Evolutionary conservation across 2,113 vertebrate species (phyloP), one percentile per base, ranked within the genome.

Genomic region (Diadophis punctatus): DNA sequence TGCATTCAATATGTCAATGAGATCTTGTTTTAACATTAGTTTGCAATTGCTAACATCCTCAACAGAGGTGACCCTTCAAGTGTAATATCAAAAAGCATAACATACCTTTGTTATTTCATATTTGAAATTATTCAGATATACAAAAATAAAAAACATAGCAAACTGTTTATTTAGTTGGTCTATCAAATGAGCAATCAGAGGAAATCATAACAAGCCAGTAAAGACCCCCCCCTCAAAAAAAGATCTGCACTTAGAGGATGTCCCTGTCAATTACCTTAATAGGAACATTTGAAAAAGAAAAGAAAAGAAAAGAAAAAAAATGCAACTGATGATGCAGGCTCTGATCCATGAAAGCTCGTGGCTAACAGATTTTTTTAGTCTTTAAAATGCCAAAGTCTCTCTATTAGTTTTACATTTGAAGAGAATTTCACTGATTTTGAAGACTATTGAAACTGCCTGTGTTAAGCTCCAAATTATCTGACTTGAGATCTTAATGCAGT

Each of bases 41-140:
- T 68, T 93, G 86, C 93, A 93, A 60, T 93, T 52, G 18, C 68
- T 91, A 91, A 90, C 91, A 95, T 90, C 94, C 91, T 46, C 43
- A 23, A 93, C 0, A 93, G 88, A 90, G 43, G 23, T 89, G 85
- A 93, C 12, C 16, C 0, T 84, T 84, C 6, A 5, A 27, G 52
- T 0, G 0, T 48, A 90, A 93, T 4, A 86, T 91, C 10, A 80
- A 91, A 93, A 95, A 6, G 52, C 4, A 20, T 39, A 74, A 74
- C 68, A n/a, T 39, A 74, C 16, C 7, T 80, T 80, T 80, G 7
- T 80, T 80, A 39, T 80, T 80, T 80, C 68, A 80, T 39, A 39
- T 80, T 80, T 80, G 16, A 80, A 34, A 68, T n/a, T 68, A 68
- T 74, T 74, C n/a, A 74, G 7, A 80, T 80, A 39, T 39, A 39